Evolutionary conservation across 2,797 vertebrate species (phyloP).

Genomic region (Gallinago stenura): DNA sequence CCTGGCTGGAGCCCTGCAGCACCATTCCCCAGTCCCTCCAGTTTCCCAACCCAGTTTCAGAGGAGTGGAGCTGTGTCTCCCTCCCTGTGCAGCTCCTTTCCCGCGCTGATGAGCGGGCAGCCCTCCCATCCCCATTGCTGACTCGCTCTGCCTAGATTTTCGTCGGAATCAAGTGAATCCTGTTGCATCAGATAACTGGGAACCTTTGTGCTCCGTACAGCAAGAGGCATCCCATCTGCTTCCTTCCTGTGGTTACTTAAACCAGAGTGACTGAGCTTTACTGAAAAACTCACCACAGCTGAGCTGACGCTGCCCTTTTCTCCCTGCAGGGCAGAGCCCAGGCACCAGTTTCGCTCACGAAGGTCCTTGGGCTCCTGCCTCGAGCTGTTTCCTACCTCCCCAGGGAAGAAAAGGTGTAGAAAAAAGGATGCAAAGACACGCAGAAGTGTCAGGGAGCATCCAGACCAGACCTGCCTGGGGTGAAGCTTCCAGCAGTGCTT

Average conservation of each 20-base stretch:
- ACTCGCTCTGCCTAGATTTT: background rate
- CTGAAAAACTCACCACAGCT: slow-evolving; percentile 71
- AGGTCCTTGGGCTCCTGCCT: background rate
- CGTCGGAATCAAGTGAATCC: background rate
- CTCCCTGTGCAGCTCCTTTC: background rate
- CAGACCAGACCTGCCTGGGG: background rate
- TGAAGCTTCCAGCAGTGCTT: background rate
- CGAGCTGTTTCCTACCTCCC: background rate
- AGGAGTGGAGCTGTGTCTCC: background rate
- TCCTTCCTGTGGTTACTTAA: slow-evolving; percentile 76
- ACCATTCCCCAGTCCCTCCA: background rate
- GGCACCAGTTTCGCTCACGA: fast-evolving
- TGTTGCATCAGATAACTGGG: background rate
- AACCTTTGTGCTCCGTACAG: background rate
- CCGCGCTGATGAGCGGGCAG: fast-evolving
- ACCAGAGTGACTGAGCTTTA: slow-evolving; percentile 71
- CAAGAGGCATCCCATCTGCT: slow-evolving; percentile 50
- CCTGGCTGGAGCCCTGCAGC: background rate
- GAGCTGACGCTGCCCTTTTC: slow-evolving; percentile 7
- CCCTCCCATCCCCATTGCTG: fast-evolving
- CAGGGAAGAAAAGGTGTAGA: fast-evolving
- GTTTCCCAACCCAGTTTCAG: fast-evolving
- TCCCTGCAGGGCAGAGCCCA: fast-evolving
- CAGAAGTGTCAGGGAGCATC: background rate
- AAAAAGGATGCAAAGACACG: background rate